Conservation (phyloP, 2,113 vertebrate genomes). For the Cyprinodon brontotheroides region DNA sequence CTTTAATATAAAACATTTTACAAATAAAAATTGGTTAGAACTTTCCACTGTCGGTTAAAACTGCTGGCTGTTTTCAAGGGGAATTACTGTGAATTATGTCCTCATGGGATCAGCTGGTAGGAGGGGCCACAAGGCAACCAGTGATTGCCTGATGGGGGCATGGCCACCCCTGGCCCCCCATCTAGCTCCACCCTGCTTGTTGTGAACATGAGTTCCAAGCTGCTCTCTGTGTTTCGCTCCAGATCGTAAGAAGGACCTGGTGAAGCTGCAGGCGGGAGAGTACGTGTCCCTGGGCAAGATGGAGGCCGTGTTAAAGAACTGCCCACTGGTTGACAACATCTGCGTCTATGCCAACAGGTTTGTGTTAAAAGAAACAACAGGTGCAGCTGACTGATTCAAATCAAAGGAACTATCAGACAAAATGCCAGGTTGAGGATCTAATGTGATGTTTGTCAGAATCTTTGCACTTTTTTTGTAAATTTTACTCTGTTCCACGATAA, state of each 20-base stretch:
- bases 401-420: background rate
- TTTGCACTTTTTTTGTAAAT: too few species aligned
- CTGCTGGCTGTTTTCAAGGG: too few species aligned
- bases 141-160: too few species aligned
- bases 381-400: background rate
- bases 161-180: background rate
- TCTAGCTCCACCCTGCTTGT: background rate
- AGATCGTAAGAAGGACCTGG: conserved; percentile 98
- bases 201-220: background rate
- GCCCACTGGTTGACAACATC: conserved; percentile 93
- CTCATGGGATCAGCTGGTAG: too few species aligned
- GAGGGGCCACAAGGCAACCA: too few species aligned
- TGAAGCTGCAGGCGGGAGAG: conserved; percentile 95
- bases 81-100: too few species aligned
- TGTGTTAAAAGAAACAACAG: conserved; percentile 21
- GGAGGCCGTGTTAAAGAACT: conserved; percentile 92
- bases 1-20: too few species aligned
- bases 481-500: too few species aligned
- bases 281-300: conserved; percentile 97
- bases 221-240: conserved; percentile 29
- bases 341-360: conserved; percentile 95
- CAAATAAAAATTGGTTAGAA: too few species aligned
- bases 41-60: too few species aligned
- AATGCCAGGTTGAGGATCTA: too few species aligned
- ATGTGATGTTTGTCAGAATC: too few species aligned